Evolutionary conservation across 2,888 invertebrate genomes (phyloP).

Genomic region (Rhimphoctona megacephalus): DNA sequence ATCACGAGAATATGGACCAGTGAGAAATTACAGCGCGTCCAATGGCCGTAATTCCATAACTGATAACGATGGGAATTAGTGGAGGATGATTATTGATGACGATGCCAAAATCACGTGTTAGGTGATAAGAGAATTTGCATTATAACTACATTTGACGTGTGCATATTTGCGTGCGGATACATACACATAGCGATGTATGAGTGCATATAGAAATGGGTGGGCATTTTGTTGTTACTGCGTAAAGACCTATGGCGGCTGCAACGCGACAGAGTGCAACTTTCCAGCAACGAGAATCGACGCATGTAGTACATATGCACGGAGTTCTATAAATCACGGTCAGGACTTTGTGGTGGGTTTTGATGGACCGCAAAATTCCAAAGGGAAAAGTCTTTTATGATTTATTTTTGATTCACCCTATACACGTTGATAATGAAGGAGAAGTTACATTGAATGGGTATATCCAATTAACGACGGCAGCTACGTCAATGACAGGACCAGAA

Average conservation of each 20-base stretch:
- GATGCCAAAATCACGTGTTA: constrained; percentile 63
- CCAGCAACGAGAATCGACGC: constrained; percentile 16
- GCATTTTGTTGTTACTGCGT: constrained; percentile 21
- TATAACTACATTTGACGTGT: constrained; percentile 60
- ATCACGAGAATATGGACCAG: constrained; percentile 27
- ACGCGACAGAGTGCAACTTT: constrained; percentile 30
- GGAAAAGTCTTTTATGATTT: neutral
- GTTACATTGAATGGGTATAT: constrained; percentile 54
- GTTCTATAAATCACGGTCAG: neutral
- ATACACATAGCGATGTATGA: neutral
- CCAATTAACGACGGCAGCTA: constrained; percentile 66
- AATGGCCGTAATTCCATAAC: constrained; percentile 49
- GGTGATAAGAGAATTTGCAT: constrained; percentile 67
- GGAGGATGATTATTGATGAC: constrained; percentile 63
- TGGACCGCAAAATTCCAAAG: neutral
- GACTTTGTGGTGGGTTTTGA: too few species aligned
- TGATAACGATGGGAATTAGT: constrained; percentile 62
- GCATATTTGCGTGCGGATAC: neutral
- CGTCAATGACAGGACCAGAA: constrained; percentile 65
- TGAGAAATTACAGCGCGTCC: constrained; percentile 45
- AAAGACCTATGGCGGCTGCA: constrained; percentile 21
- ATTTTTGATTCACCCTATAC: neutral
- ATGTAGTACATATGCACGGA: neutral
- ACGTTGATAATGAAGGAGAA: constrained; percentile 6
- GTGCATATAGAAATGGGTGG: constrained; percentile 6